Conservation (phyloP, 2,797 vertebrate species). For the Hemitrygon akajei region DNA sequence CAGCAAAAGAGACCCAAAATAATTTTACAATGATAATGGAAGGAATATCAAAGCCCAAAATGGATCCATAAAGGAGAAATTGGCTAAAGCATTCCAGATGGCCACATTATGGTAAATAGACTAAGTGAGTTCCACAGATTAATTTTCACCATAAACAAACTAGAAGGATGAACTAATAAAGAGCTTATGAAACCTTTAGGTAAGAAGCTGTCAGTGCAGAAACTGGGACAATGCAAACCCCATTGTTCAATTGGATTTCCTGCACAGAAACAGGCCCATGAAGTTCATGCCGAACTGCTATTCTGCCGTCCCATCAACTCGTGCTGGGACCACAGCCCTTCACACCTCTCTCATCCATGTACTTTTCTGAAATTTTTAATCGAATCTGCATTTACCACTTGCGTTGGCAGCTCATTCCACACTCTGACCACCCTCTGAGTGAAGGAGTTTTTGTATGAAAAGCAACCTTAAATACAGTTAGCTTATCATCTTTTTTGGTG, state of each 20-base stretch:
- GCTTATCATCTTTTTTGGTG: background rate
- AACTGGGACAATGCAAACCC: background rate
- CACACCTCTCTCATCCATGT: no score
- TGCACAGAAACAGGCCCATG: no score
- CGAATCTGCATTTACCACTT: no score
- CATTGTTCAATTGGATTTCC: background rate
- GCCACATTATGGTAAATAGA: background rate
- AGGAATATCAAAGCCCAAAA: background rate
- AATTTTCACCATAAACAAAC: background rate
- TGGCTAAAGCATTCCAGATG: background rate
- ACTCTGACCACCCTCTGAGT: no score
- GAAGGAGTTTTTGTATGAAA: background rate
- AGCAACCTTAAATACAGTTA: background rate
- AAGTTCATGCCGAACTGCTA: no score
- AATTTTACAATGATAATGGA: background rate
- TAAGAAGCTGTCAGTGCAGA: background rate
- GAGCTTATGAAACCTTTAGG: background rate
- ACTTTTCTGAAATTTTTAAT: no score
- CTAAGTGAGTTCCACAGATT: background rate
- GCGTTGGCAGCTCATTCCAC: no score
- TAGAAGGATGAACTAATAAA: background rate
- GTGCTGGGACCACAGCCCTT: no score
- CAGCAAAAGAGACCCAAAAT: background rate
- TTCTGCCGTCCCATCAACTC: no score
- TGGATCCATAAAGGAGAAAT: background rate